These are phyloP conservation scores for Lytechinus pictus DNA, from an alignment of 35 echinoderm and acorn worm species.

Conservation along the genomic window DNA sequence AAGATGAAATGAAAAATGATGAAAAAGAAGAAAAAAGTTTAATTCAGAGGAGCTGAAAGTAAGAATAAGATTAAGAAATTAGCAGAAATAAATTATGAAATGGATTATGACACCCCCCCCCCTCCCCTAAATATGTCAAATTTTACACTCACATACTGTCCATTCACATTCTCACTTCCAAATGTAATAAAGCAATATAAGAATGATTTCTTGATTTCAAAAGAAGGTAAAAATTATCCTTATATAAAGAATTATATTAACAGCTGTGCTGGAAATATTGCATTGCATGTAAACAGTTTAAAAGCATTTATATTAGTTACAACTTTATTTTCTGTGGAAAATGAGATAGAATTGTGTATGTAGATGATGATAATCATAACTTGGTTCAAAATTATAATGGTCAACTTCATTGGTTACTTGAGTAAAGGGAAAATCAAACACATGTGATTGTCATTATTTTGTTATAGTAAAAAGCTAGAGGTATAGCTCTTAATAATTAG, in stretches of 20 bases:
- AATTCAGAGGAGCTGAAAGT: no score
- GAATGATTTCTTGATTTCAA: not conserved
- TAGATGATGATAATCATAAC: not conserved
- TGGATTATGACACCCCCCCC: no score
- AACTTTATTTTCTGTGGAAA: not conserved
- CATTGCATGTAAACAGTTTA: not conserved
- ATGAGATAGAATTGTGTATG: not conserved
- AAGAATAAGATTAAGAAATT: no score
- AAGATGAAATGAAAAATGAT: no score
- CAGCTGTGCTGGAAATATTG: not conserved
- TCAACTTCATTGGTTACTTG: not conserved
- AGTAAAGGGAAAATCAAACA: not conserved
- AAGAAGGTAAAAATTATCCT: not conserved
- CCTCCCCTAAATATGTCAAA: no score
- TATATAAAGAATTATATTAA: not conserved
- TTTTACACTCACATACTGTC: no score
- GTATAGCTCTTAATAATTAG: not conserved
- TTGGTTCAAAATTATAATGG: not conserved
- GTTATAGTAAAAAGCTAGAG: not conserved
- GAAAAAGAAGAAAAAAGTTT: no score
- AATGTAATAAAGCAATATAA: no score
- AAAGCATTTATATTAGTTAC: not conserved
- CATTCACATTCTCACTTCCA: no score
- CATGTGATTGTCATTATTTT: not conserved
- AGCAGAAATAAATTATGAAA: no score